Evolutionary conservation across 2,888 invertebrate genomes (phyloP), one percentile per base, ranked within the genome.

Genomic region (Ochropleura leucogaster): DNA sequence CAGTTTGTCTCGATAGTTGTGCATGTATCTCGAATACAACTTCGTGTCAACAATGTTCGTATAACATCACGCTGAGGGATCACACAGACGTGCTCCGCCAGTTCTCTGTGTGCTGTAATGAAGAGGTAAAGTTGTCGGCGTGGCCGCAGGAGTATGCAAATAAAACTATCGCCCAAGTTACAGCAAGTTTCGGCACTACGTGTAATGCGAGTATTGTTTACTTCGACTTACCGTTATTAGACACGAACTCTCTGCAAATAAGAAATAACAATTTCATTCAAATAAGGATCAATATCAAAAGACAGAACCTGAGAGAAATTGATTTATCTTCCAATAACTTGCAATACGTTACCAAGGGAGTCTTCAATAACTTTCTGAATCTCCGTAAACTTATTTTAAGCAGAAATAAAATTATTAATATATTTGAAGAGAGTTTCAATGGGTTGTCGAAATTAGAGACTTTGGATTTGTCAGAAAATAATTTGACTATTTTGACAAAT

Each of bases 401-500:
- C 90, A 97, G 97, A 88, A 98, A 98, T 93, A 96, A 96, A 72
- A 97, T 98, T 79, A 91, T 94, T 72, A 94, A 90, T 83, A 96
- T 97, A 87, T 95, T 95, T 88, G 96, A 96, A 80, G 94, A 95
- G 85, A 97, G 97, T 89, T 97, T 98, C 87, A 95, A 95, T 82
- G 97, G 97, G 53, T 94, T 98, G 80, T 93, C 94, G 30, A 97
- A 96, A 84, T 94, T 98, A 83, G 97, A 97, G 90, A 97, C 97
- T 68, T 94, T 98, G 87, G 98, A 98, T 89, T 93, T 98, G 71
- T 97, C 98, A 60, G 96, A 97, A 89, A 98, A 98, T 92, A 97
- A 97, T 84, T 92, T 98, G 82, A 95, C 96, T 6, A 91, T 92
- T 49, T 90, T 98, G 76, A 95, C 97, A 51, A 97, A 97, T 80